Base-by-base conservation (phyloP, 2,113 vertebrate species). In the Pteruthius melanotis region DNA sequence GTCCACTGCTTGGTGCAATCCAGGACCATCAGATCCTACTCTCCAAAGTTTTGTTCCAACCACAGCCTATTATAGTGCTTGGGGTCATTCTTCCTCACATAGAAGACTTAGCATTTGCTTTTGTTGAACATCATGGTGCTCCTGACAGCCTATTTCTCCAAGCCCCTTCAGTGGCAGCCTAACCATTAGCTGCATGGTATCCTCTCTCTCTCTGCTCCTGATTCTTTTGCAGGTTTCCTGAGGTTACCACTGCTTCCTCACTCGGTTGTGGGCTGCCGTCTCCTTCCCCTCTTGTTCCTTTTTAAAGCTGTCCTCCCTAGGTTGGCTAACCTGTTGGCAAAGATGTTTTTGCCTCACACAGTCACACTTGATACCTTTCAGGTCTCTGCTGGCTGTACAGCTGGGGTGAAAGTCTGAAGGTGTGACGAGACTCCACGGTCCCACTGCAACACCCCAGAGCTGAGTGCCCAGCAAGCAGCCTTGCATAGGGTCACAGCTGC, bases 381-480 rank as follows among this genome's bases (percentile, higher is more conserved):
- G 50, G 18, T 50, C 45, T 61, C 72, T 61, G 27, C 52, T 61
- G 57, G 24, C n/a, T 60, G 49, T 16, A 10, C 13, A 17, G 68
- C n/a, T 54, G 33, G 9, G 15, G 4, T 39, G 53, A 20, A 52
- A 79, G 44, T 8, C 50, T 63, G 49, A 45, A 44, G 22, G 35
- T 21, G 50, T 35, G 31, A 59, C 5, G 37, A 61, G 18, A 6
- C 52, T 57, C 39, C 13, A 8, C 11, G 12, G 31, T 19, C 10
- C 33, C 39, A 39, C 39, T 59, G 68, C 47, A 37, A 10, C 5
- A 4, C 1, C 13, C 40, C 45, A 52, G 42, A 78, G 6, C 23
- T 28, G 10, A 87, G 12, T 0, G 0, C 10, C 18, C 56, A 28
- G 53, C 23, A 47, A 56, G 21, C 20, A 77, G 26, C 52, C 21